Conservation (phyloP, 1,140 invertebrate genomes). For the Gerris buenoi region DNA sequence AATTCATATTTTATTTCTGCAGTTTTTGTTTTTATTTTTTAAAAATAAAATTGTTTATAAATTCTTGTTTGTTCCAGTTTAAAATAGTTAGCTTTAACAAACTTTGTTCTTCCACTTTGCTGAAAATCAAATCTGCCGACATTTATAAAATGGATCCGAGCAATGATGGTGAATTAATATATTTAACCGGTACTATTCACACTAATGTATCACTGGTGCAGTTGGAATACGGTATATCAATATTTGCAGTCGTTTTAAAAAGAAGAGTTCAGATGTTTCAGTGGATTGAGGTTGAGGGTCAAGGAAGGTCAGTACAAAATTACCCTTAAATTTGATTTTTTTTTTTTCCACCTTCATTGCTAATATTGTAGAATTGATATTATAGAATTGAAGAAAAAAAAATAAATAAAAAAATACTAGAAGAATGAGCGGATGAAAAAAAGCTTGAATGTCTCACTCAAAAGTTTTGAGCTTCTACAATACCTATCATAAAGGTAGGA, state of each 20-base stretch:
- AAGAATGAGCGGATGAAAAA: not conserved
- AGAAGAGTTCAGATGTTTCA: slow-evolving; percentile 79
- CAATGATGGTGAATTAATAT: slow-evolving; percentile 58
- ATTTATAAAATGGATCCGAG: slow-evolving; percentile 28
- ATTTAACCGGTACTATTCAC: slow-evolving; percentile 52
- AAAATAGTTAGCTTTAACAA: slow-evolving; percentile 5
- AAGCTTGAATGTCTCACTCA: not conserved
- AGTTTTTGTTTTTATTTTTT: too few relatives aligned
- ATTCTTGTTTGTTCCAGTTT: not conserved
- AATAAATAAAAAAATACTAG: not conserved
- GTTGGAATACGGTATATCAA: slow-evolving; percentile 58
- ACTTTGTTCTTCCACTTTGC: slow-evolving; percentile 3
- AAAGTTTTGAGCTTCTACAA: not conserved
- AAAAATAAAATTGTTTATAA: not conserved
- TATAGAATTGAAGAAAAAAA: not conserved
- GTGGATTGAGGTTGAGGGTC: slow-evolving; percentile 61
- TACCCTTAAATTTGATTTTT: not conserved
- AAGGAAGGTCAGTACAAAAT: slow-evolving; percentile 30
- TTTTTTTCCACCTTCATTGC: not conserved
- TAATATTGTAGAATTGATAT: not conserved
- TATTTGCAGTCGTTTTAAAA: slow-evolving; percentile 54
- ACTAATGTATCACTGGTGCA: slow-evolving; percentile 67
- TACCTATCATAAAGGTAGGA: too few relatives aligned
- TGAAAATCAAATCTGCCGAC: slow-evolving; percentile 9
- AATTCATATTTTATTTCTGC: not conserved